Evolutionary conservation across 1,140 invertebrate species (phyloP).

Genomic region (Globodera rostochiensis): DNA sequence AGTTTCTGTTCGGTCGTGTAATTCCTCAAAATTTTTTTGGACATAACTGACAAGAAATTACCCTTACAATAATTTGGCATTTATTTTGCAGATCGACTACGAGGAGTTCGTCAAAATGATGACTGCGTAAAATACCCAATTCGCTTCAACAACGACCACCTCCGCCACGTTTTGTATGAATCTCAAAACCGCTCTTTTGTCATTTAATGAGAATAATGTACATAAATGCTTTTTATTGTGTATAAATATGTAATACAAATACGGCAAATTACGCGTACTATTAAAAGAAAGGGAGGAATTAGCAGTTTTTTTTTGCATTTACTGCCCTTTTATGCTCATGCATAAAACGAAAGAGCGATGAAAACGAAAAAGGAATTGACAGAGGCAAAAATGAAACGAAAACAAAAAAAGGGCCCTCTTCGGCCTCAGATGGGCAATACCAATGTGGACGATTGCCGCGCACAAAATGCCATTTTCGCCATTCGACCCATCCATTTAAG

Average conservation of each 20-base stretch:
- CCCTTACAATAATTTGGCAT: no score
- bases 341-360: not conserved
- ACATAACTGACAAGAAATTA: not conserved
- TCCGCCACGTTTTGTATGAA: not conserved
- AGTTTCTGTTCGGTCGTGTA: not conserved
- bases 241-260: no score
- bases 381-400: not conserved
- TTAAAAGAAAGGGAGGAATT: no score
- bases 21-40: not conserved
- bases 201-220: not conserved
- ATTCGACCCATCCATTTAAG: conserved; percentile 30
- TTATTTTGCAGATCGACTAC: conserved; percentile 60
- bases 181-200: not conserved
- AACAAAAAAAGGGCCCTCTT: not conserved
- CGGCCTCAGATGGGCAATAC: conserved; percentile 24
- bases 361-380: not conserved
- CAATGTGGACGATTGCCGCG: conserved; percentile 18
- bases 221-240: conserved; percentile 18
- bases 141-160: not conserved
- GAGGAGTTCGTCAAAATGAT: conserved; percentile 65
- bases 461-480: conserved; percentile 26
- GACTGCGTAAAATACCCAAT: conserved; percentile 40
- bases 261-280: no score
- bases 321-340: not conserved
- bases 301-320: not conserved